phyloP scores from a whole-genome alignment of 2,797 vertebrate genomes.

The Otus scops region DNA sequence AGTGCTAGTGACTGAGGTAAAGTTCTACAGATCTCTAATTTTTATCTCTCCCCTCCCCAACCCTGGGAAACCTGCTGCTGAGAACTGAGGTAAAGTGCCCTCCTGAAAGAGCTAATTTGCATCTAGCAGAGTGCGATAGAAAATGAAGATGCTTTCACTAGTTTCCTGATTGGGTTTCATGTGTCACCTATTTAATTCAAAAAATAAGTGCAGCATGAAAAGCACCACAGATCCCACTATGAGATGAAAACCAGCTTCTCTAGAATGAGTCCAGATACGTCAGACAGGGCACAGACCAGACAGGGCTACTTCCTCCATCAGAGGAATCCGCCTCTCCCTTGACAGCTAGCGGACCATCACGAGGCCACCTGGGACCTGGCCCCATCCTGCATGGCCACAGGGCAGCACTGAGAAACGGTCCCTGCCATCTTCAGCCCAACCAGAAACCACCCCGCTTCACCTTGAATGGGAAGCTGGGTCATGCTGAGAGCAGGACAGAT shows the following conservation, averaged over 20 bases:
- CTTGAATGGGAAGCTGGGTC: neutral
- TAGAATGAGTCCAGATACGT: neutral
- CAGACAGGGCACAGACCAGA: neutral
- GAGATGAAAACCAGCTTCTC: neutral
- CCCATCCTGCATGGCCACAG: rapidly evolving
- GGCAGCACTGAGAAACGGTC: neutral
- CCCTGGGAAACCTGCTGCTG: neutral
- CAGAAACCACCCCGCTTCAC: neutral
- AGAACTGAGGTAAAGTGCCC: neutral
- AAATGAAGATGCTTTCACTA: neutral
- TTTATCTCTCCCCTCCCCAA: neutral
- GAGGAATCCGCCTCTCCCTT: neutral
- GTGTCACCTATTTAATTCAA: neutral
- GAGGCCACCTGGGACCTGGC: neutral
- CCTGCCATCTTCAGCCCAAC: neutral
- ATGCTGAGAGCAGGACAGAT: neutral
- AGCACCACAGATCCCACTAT: neutral
- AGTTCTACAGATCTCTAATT: neutral
- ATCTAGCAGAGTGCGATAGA: neutral
- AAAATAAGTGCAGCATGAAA: neutral
- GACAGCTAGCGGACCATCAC: neutral
- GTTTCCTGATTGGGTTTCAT: neutral
- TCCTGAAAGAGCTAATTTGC: neutral
- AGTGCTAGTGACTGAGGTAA: neutral
- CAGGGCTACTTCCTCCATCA: neutral